phyloP scores from a whole-genome alignment of 2,888 invertebrate genomes.

The Drosophila limbata region DNA sequence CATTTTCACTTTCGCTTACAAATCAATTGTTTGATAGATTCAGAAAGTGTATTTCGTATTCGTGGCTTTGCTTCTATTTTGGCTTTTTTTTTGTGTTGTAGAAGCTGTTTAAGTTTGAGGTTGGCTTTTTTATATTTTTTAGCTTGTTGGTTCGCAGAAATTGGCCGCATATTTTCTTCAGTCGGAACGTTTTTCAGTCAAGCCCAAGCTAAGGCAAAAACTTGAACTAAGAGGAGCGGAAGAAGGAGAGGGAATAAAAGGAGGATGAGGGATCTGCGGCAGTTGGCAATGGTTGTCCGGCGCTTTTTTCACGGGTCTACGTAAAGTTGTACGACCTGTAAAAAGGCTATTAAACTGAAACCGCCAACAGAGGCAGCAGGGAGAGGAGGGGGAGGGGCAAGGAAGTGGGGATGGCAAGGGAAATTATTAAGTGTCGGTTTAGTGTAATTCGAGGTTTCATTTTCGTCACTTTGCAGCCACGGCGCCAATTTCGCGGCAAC shows the following conservation, averaged over 20 bases:
- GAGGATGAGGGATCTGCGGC: neutral
- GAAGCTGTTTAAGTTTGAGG: slow-evolving; percentile 44
- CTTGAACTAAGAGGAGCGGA: neutral
- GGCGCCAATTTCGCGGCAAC: slow-evolving; percentile 59
- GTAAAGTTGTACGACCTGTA: slow-evolving; percentile 80
- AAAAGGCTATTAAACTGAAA: slow-evolving; percentile 77
- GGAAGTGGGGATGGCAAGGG: slow-evolving; percentile 16
- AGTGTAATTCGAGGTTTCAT: slow-evolving; percentile 80
- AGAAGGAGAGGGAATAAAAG: neutral
- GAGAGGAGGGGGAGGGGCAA: neutral
- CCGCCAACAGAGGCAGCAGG: slow-evolving; percentile 6
- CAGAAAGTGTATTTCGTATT: slow-evolving; percentile 31
- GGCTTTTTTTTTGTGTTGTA: neutral
- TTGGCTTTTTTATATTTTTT: slow-evolving; percentile 21
- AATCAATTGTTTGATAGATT: neutral
- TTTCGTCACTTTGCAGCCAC: slow-evolving; percentile 74
- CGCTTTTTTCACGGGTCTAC: slow-evolving; percentile 37
- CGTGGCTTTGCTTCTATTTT: slow-evolving; percentile 9
- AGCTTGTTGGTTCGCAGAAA: slow-evolving; percentile 49
- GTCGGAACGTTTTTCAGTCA: slow-evolving; percentile 18
- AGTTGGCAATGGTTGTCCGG: slow-evolving; percentile 19
- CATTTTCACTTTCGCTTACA: neutral
- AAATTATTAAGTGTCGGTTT: slow-evolving; percentile 81
- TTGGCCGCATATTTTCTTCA: slow-evolving; percentile 61
- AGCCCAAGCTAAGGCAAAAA: slow-evolving; percentile 8